These are phyloP conservation scores for Chaenodraco wilsoni DNA, from an alignment of 2,797 vertebrate species.

Conservation along the genomic window DNA sequence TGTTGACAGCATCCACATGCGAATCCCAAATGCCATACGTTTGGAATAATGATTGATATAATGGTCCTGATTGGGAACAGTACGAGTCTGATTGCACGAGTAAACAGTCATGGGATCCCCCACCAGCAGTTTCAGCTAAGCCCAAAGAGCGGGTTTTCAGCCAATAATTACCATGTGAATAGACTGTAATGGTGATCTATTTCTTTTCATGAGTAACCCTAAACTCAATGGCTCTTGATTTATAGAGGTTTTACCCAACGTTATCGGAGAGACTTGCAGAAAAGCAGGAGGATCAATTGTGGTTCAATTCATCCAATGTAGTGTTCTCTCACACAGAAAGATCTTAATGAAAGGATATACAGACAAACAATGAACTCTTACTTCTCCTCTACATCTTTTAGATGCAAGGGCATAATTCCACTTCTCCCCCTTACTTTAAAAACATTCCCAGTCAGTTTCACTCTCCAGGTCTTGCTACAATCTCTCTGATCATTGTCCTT, in stretches of 20 bases:
- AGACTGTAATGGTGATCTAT: slow-evolving; percentile 59
- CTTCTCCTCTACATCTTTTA: not conserved
- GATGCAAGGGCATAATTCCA: not conserved
- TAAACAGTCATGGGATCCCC: slow-evolving; percentile 61
- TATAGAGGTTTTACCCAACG: slow-evolving; percentile 32
- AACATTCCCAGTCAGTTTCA: not conserved
- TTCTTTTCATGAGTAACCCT: slow-evolving; percentile 31
- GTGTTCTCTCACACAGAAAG: not conserved
- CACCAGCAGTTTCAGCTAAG: slow-evolving; percentile 44
- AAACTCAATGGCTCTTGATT: slow-evolving; percentile 62
- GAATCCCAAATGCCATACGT: slow-evolving; percentile 51
- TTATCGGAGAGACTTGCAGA: slow-evolving; percentile 9
- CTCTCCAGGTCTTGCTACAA: not conserved
- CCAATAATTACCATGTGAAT: slow-evolving; percentile 57
- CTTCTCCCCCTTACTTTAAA: not conserved
- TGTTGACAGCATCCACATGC: slow-evolving; percentile 43
- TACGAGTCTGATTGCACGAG: slow-evolving; percentile 70
- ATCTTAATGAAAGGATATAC: not conserved
- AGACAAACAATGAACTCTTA: not conserved
- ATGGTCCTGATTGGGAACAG: slow-evolving; percentile 72
- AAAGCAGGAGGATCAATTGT: slow-evolving; percentile 15
- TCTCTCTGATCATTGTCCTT: not conserved
- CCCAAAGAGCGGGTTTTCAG: slow-evolving; percentile 22
- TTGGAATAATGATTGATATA: slow-evolving; percentile 67
- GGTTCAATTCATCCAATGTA: not conserved